Conservation (phyloP, 2,797 vertebrate genomes). For the Neostethus bicornis region DNA sequence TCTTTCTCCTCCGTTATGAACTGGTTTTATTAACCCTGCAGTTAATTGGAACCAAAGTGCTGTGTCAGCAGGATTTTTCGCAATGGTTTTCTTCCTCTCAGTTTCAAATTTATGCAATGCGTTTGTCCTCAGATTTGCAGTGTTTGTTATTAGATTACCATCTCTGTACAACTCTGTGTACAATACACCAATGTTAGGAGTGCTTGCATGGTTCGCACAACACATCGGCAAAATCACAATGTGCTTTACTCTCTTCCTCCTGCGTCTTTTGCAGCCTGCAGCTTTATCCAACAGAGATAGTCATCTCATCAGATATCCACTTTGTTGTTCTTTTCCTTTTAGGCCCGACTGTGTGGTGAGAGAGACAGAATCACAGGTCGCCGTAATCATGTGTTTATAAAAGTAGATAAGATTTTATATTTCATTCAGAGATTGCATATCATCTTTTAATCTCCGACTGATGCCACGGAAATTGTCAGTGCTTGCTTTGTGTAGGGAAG, state of each 20-base stretch:
- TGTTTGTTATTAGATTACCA: conserved; percentile 73
- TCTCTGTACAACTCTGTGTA: conserved; percentile 45
- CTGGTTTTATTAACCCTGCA: conserved; percentile 3
- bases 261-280: conserved; percentile 57
- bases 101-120: conserved; percentile 32
- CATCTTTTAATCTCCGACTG: conserved; percentile 53
- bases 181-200: conserved; percentile 34
- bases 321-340: conserved; percentile 77
- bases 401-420: conserved; percentile 78
- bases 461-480: conserved; percentile 54
- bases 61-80: conserved; percentile 33
- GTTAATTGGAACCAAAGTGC: conserved; percentile 30
- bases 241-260: conserved; percentile 13
- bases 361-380: conserved; percentile 66
- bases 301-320: conserved; percentile 77
- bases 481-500: conserved; percentile 36
- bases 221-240: conserved; percentile 43
- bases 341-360: conserved; percentile 66
- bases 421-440: conserved; percentile 64
- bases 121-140: conserved; percentile 38
- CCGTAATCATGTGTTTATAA: conserved; percentile 79
- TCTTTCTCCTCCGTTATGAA: conserved; percentile 14
- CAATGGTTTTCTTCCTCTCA: conserved; percentile 24
- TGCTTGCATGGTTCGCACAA: conserved; percentile 55
- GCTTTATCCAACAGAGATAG: conserved; percentile 70